Evolutionary conservation across 2,888 invertebrate genomes (phyloP).

Genomic region (Lutraria lutraria): DNA sequence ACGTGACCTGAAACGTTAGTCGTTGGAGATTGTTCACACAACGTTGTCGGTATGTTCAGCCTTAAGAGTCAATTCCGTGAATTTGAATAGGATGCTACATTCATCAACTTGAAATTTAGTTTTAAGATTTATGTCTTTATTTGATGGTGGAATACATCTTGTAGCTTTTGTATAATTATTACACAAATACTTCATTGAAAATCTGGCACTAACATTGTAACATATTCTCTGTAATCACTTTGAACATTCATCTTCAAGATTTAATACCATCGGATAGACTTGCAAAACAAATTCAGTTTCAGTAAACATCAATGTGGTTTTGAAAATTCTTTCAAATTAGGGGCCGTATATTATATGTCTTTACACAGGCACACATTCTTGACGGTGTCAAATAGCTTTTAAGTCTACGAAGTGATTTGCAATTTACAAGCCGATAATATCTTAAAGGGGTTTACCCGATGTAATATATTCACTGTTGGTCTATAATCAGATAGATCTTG

Average conservation of each 20-base stretch:
- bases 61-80: no score
- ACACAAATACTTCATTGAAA: neutral
- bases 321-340: neutral
- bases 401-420: slow-evolving; percentile 21
- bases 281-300: neutral
- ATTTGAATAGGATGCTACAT: no score
- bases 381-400: slow-evolving; percentile 41
- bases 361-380: neutral
- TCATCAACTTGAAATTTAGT: no score
- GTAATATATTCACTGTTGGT: neutral
- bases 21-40: no score
- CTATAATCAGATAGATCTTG: neutral
- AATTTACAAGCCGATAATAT: slow-evolving; percentile 31
- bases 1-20: no score
- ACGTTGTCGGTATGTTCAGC: no score
- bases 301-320: neutral
- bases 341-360: neutral
- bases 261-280: neutral
- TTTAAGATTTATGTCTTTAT: neutral
- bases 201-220: neutral
- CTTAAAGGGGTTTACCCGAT: slow-evolving; percentile 25
- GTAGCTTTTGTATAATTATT: neutral
- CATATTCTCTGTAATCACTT: neutral
- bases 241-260: neutral
- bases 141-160: neutral